A percentile compares a stretch with the other conserved stretches of the same genome.
These are phyloP conservation scores for Trachelus iudaicus DNA, from an alignment of 2,888 invertebrate species.

Conservation along the genomic window DNA sequence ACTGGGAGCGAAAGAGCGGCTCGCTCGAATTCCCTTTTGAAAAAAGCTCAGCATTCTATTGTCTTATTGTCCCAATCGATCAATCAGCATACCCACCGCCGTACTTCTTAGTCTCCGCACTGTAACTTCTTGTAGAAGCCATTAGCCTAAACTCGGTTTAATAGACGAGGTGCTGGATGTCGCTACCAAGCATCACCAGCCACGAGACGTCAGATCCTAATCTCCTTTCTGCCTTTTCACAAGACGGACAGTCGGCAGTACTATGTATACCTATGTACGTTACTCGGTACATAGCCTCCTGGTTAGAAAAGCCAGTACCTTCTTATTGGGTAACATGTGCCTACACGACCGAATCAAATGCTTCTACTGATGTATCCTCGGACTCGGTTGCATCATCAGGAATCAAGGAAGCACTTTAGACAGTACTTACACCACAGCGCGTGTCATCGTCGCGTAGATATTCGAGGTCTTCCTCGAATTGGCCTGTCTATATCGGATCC, in stretches of 20 bases:
- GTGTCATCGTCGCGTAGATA: not conserved
- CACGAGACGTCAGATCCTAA: conserved; percentile 16
- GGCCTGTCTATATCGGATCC: not conserved
- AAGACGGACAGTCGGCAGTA: conserved; percentile 12
- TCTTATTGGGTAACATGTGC: conserved; percentile 1
- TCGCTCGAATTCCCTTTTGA: not conserved
- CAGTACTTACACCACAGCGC: not conserved
- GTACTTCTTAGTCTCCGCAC: conserved; percentile 6
- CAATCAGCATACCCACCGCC: conserved; percentile 24
- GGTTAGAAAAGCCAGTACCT: not conserved
- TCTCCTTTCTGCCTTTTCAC: conserved; percentile 14
- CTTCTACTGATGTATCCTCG: not conserved
- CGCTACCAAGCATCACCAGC: conserved; percentile 23
- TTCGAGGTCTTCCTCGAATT: not conserved
- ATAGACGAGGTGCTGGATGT: conserved; percentile 27
- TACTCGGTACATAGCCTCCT: not conserved
- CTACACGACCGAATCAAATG: not conserved
- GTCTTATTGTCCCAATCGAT: conserved; percentile 36
- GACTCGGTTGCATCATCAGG: not conserved
- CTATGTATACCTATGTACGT: conserved; percentile 1
- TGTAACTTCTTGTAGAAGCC: conserved; percentile 27
- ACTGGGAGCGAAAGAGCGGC: not conserved
- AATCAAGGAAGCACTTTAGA: not conserved
- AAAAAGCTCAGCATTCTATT: conserved; percentile 5
- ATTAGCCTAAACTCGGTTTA: conserved; percentile 36